Evolutionary conservation across 2,113 vertebrate genomes (phyloP), one percentile per base, ranked within the genome.

Genomic region (Pica pica): DNA sequence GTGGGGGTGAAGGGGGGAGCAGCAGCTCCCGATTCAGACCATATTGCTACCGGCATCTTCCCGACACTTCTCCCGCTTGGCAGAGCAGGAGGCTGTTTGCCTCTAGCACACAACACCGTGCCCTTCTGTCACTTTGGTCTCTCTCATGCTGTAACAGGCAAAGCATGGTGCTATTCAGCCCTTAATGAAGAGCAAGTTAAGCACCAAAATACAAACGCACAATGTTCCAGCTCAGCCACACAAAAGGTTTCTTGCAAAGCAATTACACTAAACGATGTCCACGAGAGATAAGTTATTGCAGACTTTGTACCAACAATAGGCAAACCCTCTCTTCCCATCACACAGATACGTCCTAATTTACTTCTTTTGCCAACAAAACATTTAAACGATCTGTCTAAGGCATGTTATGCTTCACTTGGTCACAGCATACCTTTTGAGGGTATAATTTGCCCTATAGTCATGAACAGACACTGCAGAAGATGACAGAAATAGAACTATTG

Each of bases 161-260:
- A 50, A 67, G 85, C 87, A 52, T 13, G 78, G 78, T 82, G 90
- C 90, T 76, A 57, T 64, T 79, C 88, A 85, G 49, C 18, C 78
- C 87, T 44, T 85, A 90, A 83, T 37, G 82, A 93, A 91, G 70
- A 79, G 75, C 70, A 57, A 91, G 82, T 82, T 91, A 91, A 94
- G 85, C 88, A 79, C 85, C 16, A 13, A 91, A 79, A 91, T 71
- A 87, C 64, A 93, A 93, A 94, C 11, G 41, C 82, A 23, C 61
- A 35, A 6, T 3, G 56, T 64, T 76, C 56, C 2, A 10, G 61
- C 81, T 89, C 87, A 59, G 69, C 19, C 7, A 65, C 90, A 88
- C 87, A 85, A 96, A 91, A 82, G 82, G 61, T 68, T 87, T 86
- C 85, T 79, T 41, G 70, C 85, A 91, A 96, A 90, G 88, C 79